phyloP scores from a whole-genome alignment of 1,140 invertebrate genomes.

The Phocides pigmalion region DNA sequence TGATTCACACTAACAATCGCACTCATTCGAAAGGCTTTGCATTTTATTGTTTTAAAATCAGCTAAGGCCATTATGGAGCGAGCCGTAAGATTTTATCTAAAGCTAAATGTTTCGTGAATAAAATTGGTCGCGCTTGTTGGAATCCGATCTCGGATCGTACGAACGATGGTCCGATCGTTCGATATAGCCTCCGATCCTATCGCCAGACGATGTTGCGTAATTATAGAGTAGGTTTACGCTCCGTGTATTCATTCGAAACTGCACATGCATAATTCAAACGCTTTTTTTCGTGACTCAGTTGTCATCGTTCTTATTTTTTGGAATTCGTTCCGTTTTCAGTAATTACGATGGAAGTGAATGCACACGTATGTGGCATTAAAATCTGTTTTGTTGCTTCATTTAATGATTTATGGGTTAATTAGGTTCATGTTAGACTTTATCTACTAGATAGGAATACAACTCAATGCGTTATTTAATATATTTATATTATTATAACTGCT shows the following conservation, averaged over 20 bases:
- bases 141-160: conserved; percentile 57
- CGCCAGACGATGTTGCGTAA: conserved; percentile 65
- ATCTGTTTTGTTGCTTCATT: neutral
- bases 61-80: conserved; percentile 59
- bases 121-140: conserved; percentile 76
- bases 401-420: neutral
- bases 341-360: conserved; percentile 8
- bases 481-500: too few relatives aligned
- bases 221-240: conserved; percentile 63
- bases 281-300: conserved; percentile 29
- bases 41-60: conserved; percentile 78
- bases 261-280: conserved; percentile 57
- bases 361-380: neutral
- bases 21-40: conserved; percentile 62
- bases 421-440: neutral
- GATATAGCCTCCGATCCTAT: conserved; percentile 62
- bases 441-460: too few relatives aligned
- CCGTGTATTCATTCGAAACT: conserved; percentile 47
- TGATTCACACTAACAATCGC: conserved; percentile 74
- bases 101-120: conserved; percentile 76
- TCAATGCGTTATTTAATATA: too few relatives aligned
- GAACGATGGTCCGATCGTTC: conserved; percentile 54
- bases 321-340: conserved; percentile 7
- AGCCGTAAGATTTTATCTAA: conserved; percentile 69
- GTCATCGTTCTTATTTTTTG: conserved; percentile 32